Base-by-base conservation (phyloP, 2,113 vertebrate species). In the Peromyscus maniculatus region DNA sequence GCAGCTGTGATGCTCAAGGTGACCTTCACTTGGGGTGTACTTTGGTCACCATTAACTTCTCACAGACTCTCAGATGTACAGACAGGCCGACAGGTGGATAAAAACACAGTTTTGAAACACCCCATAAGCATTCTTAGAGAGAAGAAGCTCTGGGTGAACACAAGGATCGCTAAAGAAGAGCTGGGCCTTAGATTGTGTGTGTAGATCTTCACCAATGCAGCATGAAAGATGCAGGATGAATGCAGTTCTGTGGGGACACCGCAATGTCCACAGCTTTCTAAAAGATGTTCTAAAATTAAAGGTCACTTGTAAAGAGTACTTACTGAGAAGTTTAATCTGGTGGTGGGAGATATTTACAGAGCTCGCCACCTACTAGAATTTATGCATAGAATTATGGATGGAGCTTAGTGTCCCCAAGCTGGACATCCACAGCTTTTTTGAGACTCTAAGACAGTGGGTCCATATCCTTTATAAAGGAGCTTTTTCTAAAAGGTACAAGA, bases 171-270 rank as follows among this genome's bases (percentile, higher is more conserved):
- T 31, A 33, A 67, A 28, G 62, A 49, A 67, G 67, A 46, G 2
- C 83, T 33, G 66, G 11, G 28, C 19, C 46, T 87, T 71, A 52
- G 86, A 22, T 69, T 52, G 24, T n/a, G 43, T 33, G 1, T 84
- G 24, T 3, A 2, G 62, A 22, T 87, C 8, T 36, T 67, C 28
- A 66, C 64, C 0, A 1, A 87, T 31, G 16, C 10, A 66, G 31
- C 43, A 52, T 15, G 4, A 19, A 83, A 62, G 55, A 62, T 55
- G 10, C 13, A n/a, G 49, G 13, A 19, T 2, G 1, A 15, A 36
- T 3, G 49, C 1, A 1, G 7, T 19, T 39, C 0, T 5, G 0
- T 0, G n/a, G 2, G 46, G 52, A 31, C 4, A 2, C 43, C 67
- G 21, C 9, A 46, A 49, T 22, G 31, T 12, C 43, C 17, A 9